Conservation (phyloP, 2,113 vertebrate genomes). For the Dicrurus megarhynchus region DNA sequence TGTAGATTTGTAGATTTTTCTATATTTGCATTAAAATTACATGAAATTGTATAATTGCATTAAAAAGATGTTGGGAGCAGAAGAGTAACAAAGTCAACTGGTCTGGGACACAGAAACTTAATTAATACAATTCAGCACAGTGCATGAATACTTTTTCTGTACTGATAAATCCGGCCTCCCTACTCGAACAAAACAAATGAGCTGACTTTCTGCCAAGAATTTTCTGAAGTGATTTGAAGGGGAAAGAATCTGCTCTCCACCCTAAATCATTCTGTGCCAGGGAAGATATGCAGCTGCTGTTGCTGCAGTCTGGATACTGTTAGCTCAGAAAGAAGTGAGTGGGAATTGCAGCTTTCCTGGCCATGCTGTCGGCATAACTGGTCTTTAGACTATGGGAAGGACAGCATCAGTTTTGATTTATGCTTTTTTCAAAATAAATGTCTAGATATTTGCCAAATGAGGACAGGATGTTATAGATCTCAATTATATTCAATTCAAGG, state of each 20-base stretch:
- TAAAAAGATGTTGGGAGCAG: not conserved
- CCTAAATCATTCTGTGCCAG: constrained; percentile 39
- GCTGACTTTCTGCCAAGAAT: constrained; percentile 34
- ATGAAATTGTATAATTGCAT: not conserved
- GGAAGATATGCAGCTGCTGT: constrained; percentile 54
- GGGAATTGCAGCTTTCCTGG: not conserved
- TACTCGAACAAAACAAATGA: constrained; percentile 17
- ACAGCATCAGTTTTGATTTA: not conserved
- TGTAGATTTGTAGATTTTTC: not conserved
- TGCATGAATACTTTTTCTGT: not conserved
- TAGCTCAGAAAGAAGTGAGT: not conserved
- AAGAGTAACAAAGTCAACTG: not conserved
- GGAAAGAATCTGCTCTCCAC: constrained; percentile 60
- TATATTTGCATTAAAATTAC: not conserved
- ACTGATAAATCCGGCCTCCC: not conserved
- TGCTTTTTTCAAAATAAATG: not conserved
- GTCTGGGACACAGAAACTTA: not conserved
- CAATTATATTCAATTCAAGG: not conserved
- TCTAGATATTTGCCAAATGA: not conserved
- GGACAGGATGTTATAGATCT: not conserved
- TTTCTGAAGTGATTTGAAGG: constrained; percentile 45
- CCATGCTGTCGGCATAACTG: not conserved
- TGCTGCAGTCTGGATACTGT: constrained; percentile 12
- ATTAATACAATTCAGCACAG: not conserved
- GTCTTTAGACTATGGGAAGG: not conserved